These are phyloP conservation scores for Clarias laeviceps DNA, from an alignment of 2,797 vertebrate species.

Conservation along the genomic window DNA sequence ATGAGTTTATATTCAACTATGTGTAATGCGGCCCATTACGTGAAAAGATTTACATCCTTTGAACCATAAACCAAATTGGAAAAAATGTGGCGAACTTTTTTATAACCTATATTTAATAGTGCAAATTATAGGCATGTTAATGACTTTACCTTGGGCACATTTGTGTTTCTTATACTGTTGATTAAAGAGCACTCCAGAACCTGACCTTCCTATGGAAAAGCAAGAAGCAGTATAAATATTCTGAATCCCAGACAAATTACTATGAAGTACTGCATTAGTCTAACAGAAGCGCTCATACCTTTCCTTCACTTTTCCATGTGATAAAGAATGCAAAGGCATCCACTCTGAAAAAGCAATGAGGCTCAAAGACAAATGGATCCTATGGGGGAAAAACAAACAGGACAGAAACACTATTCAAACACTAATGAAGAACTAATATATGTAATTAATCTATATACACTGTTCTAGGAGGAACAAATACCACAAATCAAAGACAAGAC, in stretches of 20 bases:
- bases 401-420: background rate
- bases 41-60: constrained; percentile 5
- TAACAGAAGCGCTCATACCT: constrained; percentile 75
- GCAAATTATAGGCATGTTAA: background rate
- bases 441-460: background rate
- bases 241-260: background rate
- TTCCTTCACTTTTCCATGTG: constrained; percentile 97
- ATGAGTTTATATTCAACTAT: background rate
- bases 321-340: constrained; percentile 97
- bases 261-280: constrained; percentile 1
- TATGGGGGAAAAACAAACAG: constrained; percentile 62
- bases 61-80: background rate
- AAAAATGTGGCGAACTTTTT: background rate
- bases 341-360: constrained; percentile 91
- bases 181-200: constrained; percentile 95
- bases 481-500: background rate
- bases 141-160: constrained; percentile 85
- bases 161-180: constrained; percentile 91
- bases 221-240: constrained; percentile 9
- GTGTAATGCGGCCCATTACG: background rate
- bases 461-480: background rate
- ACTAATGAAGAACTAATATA: background rate
- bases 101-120: constrained; percentile 7
- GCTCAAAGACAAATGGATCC: constrained; percentile 95
- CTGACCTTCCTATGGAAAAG: constrained; percentile 86